These are phyloP conservation scores for Crenuchus spilurus DNA, from an alignment of 2,797 vertebrate genomes.

Conservation along the genomic window DNA sequence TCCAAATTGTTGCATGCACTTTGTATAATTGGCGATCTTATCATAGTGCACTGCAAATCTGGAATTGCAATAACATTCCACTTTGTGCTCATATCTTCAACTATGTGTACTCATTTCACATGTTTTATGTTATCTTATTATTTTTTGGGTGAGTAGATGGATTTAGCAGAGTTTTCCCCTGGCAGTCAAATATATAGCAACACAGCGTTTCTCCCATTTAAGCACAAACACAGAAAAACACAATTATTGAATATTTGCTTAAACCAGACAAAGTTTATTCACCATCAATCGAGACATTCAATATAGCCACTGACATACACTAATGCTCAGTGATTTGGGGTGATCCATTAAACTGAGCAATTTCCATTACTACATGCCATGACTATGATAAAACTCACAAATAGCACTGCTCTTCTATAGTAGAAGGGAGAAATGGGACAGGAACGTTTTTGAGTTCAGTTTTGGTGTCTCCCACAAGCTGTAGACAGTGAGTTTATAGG, in stretches of 20 bases:
- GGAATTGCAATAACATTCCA: slow-evolving; percentile 60
- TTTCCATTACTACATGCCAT: no score
- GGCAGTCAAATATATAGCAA: neutral
- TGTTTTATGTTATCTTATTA: neutral
- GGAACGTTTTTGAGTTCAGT: no score
- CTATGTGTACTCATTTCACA: neutral
- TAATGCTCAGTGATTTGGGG: no score
- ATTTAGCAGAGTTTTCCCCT: slow-evolving; percentile 8
- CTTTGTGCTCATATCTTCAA: slow-evolving; percentile 41
- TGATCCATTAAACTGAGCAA: no score
- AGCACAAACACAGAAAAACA: neutral
- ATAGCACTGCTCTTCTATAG: no score
- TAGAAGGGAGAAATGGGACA: no score
- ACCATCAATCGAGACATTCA: neutral
- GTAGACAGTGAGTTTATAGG: no score
- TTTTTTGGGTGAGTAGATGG: neutral
- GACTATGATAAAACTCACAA: no score
- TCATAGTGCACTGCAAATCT: slow-evolving; percentile 70
- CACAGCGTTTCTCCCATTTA: neutral
- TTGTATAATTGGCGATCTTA: slow-evolving; percentile 71
- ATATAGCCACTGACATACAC: neutral
- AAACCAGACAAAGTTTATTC: neutral
- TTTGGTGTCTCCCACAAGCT: no score
- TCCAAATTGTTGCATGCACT: slow-evolving; percentile 57
- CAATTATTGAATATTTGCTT: neutral